Conservation (phyloP, 2,113 vertebrate species). For the Asarcornis scutulata region DNA sequence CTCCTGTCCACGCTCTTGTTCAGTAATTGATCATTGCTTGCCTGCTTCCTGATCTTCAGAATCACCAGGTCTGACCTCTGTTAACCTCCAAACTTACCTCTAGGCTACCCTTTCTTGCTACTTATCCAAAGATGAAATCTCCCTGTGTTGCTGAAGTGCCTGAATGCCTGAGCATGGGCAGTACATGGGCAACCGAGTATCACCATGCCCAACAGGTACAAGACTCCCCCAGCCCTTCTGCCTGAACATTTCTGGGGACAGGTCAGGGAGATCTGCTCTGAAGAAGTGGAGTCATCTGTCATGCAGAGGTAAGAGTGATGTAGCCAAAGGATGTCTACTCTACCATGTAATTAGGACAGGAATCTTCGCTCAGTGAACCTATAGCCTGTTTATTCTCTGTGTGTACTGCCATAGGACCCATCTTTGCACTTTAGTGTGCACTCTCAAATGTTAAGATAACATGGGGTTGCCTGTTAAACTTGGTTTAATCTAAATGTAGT, state of each 20-base stretch:
- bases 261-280: background rate
- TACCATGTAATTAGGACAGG: background rate
- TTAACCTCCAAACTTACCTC: background rate
- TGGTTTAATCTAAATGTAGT: background rate
- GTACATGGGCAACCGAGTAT: rapidly evolving
- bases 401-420: rapidly evolving
- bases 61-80: background rate
- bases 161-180: rapidly evolving
- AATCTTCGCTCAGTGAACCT: background rate
- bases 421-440: background rate
- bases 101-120: background rate
- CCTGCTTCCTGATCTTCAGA: background rate
- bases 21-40: background rate
- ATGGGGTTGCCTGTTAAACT: background rate
- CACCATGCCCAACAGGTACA: rapidly evolving
- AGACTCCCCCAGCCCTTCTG: background rate
- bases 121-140: background rate
- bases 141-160: background rate
- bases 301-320: background rate
- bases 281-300: background rate
- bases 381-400: background rate
- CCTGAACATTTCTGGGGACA: background rate
- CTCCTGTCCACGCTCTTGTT: background rate
- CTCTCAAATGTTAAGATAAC: background rate
- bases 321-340: background rate